These are phyloP conservation scores for Caenorhabditis panamensis DNA, from an alignment of 2,888 invertebrate genomes.

Conservation along the genomic window DNA sequence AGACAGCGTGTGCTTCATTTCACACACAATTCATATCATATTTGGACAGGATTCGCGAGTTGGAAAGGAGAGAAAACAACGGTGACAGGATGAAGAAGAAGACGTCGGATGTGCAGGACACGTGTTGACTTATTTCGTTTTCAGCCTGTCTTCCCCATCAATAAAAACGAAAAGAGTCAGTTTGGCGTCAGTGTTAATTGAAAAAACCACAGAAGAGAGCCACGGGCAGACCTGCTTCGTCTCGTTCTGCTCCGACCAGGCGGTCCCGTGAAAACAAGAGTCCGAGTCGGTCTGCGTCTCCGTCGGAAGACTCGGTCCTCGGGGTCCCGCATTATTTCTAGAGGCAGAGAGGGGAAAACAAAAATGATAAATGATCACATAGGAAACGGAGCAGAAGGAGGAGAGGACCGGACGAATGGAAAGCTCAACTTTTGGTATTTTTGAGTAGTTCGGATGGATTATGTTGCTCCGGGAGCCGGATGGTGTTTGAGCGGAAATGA, in stretches of 20 bases:
- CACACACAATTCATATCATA: conserved; percentile 16
- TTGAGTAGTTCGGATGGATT: conserved; percentile 2
- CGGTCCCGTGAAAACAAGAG: conserved; percentile 50
- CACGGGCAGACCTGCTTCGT: not conserved
- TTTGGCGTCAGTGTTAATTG: conserved; percentile 42
- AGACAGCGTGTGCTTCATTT: not conserved
- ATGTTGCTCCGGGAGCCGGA: not conserved
- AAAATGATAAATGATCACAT: conserved; percentile 48
- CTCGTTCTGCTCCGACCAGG: conserved; percentile 4
- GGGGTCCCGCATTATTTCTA: not conserved
- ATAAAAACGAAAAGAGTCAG: conserved; percentile 17
- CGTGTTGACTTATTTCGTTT: conserved; percentile 1
- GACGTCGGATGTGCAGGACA: not conserved
- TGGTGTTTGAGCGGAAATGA: conserved; percentile 24
- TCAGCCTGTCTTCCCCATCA: not conserved
- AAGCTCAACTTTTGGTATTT: not conserved
- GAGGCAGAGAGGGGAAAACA: conserved; percentile 19
- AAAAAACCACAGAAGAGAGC: conserved; percentile 22
- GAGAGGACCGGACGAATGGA: not conserved
- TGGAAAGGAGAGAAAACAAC: not conserved
- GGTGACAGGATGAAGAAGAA: not conserved
- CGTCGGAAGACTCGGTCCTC: not conserved
- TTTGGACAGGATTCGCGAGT: conserved; percentile 2
- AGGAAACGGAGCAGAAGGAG: conserved; percentile 1
- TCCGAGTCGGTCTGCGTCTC: conserved; percentile 27